phyloP scores from a whole-genome alignment of 53 echinoderm and acorn worm species.

The Glandiceps talaboti region DNA sequence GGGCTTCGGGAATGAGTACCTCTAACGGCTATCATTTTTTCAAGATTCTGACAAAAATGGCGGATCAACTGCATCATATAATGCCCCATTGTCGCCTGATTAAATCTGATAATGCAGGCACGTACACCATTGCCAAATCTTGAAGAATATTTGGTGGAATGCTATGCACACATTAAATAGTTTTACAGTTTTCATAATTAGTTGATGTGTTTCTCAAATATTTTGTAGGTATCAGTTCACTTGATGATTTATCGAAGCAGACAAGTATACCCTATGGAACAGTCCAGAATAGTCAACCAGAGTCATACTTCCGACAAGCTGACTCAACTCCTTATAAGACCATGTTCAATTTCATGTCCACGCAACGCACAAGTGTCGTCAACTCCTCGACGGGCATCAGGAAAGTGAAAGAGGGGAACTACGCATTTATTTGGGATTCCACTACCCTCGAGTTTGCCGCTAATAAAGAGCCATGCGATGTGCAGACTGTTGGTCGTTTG shows the following conservation, averaged over 20 bases:
- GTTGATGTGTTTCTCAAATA: background rate
- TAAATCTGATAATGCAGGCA: too few relatives aligned
- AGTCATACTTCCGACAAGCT: conserved; percentile 10
- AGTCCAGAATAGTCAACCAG: background rate
- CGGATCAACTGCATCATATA: too few relatives aligned
- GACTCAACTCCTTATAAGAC: background rate
- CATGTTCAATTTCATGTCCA: conserved; percentile 1
- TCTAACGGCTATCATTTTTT: too few relatives aligned
- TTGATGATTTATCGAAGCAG: conserved; percentile 9
- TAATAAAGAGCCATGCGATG: conserved; percentile 14
- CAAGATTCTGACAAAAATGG: too few relatives aligned
- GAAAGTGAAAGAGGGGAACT: conserved; percentile 3
- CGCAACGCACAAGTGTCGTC: background rate
- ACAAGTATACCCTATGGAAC: conserved; percentile 3
- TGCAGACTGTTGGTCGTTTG: conserved; percentile 7
- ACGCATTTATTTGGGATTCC: conserved; percentile 11
- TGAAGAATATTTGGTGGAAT: too few relatives aligned
- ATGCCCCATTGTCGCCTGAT: too few relatives aligned
- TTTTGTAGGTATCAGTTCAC: conserved; percentile 6
- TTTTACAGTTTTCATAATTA: background rate
- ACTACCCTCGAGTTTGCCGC: conserved; percentile 2
- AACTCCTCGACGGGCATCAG: background rate
- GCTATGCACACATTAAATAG: too few relatives aligned
- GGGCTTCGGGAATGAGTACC: too few relatives aligned
- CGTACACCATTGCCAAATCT: too few relatives aligned